A percentile compares a stretch with the other conserved stretches of the same genome.
phyloP scores from a whole-genome alignment of 1,140 invertebrate genomes.

The Temnothorax longispinosus region DNA sequence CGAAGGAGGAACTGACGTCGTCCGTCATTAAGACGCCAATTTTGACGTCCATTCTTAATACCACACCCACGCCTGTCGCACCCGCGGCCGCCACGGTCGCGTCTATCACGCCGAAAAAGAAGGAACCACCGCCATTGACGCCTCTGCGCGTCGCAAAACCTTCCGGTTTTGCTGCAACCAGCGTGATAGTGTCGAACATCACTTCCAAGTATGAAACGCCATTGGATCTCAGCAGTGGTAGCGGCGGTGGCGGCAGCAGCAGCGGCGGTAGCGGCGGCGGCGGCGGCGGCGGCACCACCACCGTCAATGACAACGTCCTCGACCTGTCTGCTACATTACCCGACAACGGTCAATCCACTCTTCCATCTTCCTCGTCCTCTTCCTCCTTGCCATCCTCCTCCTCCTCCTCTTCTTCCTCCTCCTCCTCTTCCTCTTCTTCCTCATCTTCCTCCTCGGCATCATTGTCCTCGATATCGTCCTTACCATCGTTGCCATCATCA shows the following conservation, averaged over 20 bases:
- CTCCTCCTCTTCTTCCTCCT: conserved; percentile 27
- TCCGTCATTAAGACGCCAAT: neutral
- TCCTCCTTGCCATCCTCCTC: conserved; percentile 14
- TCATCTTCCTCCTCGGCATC: conserved; percentile 48
- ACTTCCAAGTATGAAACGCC: conserved; percentile 70
- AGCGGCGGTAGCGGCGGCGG: conserved; percentile 23
- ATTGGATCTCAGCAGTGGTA: conserved; percentile 70
- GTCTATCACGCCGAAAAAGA: conserved; percentile 71
- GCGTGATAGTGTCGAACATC: conserved; percentile 37
- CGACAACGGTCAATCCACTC: neutral
- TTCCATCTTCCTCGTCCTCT: conserved; percentile 17
- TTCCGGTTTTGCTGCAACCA: conserved; percentile 61
- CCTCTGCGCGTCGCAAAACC: conserved; percentile 78
- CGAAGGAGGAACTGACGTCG: conserved; percentile 71
- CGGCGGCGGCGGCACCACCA: conserved; percentile 31
- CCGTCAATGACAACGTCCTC: conserved; percentile 59
- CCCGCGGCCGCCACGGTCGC: neutral
- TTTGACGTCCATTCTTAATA: neutral
- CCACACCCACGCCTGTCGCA: neutral
- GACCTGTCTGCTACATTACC: conserved; percentile 65
- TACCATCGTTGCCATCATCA: neutral
- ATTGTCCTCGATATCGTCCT: conserved; percentile 21
- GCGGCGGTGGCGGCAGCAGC: conserved; percentile 22
- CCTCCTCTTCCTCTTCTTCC: conserved; percentile 24
- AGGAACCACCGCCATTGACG: conserved; percentile 82